phyloP scores from a whole-genome alignment of 2,888 invertebrate species.

The Meteorus cinctellus region DNA sequence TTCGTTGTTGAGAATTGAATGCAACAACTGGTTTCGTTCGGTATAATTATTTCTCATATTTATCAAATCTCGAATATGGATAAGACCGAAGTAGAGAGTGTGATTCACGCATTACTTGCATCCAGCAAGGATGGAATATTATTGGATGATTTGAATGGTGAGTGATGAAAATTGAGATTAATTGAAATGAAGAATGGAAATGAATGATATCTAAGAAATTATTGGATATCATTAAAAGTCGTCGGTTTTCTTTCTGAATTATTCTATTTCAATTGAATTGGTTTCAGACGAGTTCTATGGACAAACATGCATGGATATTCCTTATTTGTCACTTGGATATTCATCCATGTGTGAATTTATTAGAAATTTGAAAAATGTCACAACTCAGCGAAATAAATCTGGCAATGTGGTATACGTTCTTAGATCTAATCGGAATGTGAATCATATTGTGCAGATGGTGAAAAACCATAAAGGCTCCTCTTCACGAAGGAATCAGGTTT shows the following conservation, averaged over 20 bases:
- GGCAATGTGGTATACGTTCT: not conserved
- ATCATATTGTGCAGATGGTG: constrained; percentile 7
- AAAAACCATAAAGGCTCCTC: not conserved
- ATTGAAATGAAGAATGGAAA: no score
- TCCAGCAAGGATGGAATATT: not conserved
- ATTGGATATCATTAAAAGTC: no score
- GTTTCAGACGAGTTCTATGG: not conserved
- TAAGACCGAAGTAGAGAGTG: not conserved
- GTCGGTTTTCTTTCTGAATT: no score
- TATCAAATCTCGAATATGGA: not conserved
- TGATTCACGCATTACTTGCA: not conserved
- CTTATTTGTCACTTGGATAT: not conserved
- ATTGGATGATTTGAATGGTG: not conserved
- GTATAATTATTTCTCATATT: no score
- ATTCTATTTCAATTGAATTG: no score
- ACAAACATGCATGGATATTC: not conserved
- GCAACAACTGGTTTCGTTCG: no score
- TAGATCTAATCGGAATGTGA: not conserved
- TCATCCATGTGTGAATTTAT: not conserved
- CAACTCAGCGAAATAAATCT: not conserved
- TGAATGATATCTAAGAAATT: no score
- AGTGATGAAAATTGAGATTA: not conserved
- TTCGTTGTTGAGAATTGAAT: no score
- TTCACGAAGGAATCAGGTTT: not conserved
- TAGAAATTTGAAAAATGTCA: not conserved